Evolutionary conservation across 2,797 vertebrate genomes (phyloP).

Genomic region (Spheniscus humboldti): DNA sequence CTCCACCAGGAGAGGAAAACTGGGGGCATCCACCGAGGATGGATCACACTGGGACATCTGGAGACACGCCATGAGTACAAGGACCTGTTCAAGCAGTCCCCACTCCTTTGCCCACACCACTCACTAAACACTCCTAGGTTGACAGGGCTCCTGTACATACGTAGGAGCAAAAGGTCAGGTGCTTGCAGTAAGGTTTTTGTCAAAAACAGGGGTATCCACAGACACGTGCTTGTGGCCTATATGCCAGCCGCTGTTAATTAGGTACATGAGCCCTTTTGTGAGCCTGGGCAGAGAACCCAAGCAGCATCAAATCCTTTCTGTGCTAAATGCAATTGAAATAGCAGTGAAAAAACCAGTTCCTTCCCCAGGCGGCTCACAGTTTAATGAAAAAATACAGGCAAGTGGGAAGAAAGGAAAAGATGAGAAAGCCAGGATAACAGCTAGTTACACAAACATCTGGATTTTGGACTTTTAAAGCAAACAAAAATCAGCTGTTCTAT

Average conservation of each 20-base stretch:
- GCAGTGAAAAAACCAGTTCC: not conserved
- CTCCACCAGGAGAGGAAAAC: not conserved
- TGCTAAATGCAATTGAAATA: not conserved
- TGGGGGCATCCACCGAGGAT: not conserved
- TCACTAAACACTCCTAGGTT: not conserved
- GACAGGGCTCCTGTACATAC: not conserved
- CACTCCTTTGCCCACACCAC: not conserved
- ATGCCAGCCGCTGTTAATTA: not conserved
- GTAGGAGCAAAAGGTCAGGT: not conserved
- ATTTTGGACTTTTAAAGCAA: not conserved
- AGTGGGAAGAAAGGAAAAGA: not conserved
- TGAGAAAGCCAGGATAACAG: not conserved
- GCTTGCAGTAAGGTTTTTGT: not conserved
- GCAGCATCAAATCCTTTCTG: not conserved
- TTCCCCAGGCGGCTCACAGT: not conserved
- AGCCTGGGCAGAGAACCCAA: not conserved
- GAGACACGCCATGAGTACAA: not conserved
- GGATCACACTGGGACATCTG: not conserved
- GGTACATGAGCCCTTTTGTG: not conserved
- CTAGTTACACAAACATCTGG: not conserved
- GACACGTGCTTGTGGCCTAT: not conserved
- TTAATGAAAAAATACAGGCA: not conserved
- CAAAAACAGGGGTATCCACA: not conserved
- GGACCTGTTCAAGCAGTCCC: not conserved
- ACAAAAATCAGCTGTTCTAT: not conserved